Percentiles rank a stretch among this genome's conserved stretches.
Conservation (phyloP, 1,140 invertebrate genomes). For the Hetaerina americana region DNA sequence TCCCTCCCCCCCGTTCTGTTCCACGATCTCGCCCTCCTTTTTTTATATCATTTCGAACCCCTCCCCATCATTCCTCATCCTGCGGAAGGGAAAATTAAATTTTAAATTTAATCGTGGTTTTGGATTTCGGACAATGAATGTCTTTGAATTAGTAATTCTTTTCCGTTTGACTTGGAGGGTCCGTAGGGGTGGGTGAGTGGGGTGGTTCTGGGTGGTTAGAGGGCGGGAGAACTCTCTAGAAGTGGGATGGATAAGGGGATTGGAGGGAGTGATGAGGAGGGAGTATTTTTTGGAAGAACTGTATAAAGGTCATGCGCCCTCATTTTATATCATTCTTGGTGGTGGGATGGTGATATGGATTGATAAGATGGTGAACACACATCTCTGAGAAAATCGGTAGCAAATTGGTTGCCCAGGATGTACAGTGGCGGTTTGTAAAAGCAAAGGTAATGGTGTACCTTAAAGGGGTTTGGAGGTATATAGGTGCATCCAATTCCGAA, state of each 20-base stretch:
- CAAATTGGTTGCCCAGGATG: too few species aligned
- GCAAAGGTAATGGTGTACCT: too few species aligned
- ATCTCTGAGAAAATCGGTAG: too few species aligned
- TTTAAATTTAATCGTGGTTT: constrained; percentile 1
- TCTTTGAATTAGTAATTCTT: constrained; percentile 1
- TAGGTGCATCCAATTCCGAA: too few species aligned
- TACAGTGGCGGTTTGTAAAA: too few species aligned
- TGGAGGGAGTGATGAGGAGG: background rate
- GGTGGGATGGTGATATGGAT: too few species aligned
- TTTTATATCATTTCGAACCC: background rate
- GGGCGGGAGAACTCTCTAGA: background rate
- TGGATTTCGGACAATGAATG: background rate
- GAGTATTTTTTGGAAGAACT: background rate
- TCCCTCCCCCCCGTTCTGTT: background rate
- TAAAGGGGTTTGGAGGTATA: too few species aligned
- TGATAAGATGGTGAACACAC: too few species aligned
- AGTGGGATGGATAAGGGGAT: background rate
- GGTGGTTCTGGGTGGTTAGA: background rate
- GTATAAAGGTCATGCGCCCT: background rate
- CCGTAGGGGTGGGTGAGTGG: background rate
- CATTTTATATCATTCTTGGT: too few species aligned
- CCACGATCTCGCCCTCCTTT: background rate
- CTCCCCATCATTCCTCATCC: background rate
- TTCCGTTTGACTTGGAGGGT: background rate
- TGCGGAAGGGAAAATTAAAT: background rate